These are phyloP conservation scores for Carassius auratus DNA, from an alignment of 2,113 vertebrate genomes.

Conservation along the genomic window DNA sequence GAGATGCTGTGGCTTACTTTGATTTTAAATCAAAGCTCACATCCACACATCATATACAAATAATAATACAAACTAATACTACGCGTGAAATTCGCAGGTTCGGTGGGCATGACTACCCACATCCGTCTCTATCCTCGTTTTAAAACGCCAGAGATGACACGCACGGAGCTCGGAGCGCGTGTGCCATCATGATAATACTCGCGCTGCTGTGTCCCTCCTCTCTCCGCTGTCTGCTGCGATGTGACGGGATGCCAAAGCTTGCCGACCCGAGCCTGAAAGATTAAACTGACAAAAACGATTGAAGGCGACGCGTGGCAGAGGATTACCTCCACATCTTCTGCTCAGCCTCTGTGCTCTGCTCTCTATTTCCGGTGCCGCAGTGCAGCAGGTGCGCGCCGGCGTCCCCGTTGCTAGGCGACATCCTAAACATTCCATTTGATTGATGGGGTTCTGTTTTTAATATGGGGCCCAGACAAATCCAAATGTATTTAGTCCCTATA, in stretches of 20 bases:
- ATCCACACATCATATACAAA: background rate
- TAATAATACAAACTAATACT: slow-evolving; percentile 17
- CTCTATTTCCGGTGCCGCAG: slow-evolving; percentile 67
- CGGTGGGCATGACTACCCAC: background rate
- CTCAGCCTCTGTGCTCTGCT: background rate
- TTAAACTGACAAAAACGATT: background rate
- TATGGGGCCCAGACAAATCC: background rate
- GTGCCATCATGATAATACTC: background rate
- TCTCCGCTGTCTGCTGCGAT: slow-evolving; percentile 3
- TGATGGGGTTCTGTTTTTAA: background rate
- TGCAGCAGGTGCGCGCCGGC: slow-evolving; percentile 68
- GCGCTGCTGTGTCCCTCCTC: slow-evolving; percentile 14
- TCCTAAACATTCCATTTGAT: background rate
- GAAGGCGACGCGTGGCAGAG: background rate
- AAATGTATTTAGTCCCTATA: background rate
- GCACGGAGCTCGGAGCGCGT: background rate
- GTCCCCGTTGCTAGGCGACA: slow-evolving; percentile 67
- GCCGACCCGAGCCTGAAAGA: background rate
- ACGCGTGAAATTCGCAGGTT: background rate
- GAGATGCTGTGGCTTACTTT: slow-evolving; percentile 3
- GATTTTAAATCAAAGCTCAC: slow-evolving; percentile 13
- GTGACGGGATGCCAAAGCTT: background rate
- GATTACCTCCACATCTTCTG: background rate
- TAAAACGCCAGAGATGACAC: background rate
- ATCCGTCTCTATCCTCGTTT: background rate